Conservation (phyloP, 1,140 invertebrate species). For the Nautilus pompilius region DNA sequence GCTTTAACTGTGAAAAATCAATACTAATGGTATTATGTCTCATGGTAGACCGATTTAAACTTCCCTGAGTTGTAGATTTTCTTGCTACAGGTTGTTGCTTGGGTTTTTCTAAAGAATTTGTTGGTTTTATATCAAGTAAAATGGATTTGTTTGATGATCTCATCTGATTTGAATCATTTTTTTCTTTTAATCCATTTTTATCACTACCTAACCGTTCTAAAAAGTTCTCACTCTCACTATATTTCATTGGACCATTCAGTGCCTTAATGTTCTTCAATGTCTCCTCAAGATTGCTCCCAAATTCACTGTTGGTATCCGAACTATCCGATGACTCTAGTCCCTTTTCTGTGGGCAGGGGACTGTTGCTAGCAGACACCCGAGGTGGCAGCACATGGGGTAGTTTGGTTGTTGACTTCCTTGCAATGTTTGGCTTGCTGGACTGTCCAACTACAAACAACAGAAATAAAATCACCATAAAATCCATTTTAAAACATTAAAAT, state of each 20-base stretch:
- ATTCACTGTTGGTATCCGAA: not conserved
- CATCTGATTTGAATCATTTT: no score
- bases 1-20: no score
- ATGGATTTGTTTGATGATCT: no score
- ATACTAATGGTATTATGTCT: no score
- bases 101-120: no score
- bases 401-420: not conserved
- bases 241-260: not conserved
- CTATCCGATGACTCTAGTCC: not conserved
- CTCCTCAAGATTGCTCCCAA: not conserved
- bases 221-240: not conserved
- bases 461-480: not conserved
- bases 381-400: not conserved
- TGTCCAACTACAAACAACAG: not conserved
- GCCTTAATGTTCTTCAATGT: conserved; percentile 1
- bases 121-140: no score
- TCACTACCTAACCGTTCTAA: no score
- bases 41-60: no score
- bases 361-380: not conserved
- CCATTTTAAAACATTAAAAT: no score
- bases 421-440: not conserved
- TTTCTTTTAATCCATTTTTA: no score
- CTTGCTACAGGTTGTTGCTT: no score
- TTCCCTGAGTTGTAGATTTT: no score
- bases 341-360: not conserved